Conservation (phyloP, 2,888 invertebrate species). For the Daptonema setosum region DNA sequence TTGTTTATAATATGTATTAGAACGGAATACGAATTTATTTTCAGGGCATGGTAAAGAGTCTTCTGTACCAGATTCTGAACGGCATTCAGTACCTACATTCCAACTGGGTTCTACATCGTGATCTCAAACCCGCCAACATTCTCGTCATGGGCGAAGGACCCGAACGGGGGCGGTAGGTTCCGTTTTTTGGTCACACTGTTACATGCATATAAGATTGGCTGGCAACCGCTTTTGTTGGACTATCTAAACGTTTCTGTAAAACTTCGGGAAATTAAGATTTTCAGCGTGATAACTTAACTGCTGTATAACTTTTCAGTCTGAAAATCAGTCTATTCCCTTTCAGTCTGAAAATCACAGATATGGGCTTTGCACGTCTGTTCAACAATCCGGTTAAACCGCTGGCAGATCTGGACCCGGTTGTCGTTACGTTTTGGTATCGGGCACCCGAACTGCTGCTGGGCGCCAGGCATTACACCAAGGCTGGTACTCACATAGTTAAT, state of each 20-base stretch:
- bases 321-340: no score
- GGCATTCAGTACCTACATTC: slow-evolving; percentile 96
- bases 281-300: background rate
- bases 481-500: no score
- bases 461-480: slow-evolving; percentile 27
- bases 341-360: slow-evolving; percentile 48
- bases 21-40: no score
- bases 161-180: slow-evolving; percentile 59
- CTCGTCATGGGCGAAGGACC: slow-evolving; percentile 96
- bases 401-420: slow-evolving; percentile 93
- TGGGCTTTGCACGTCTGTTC: slow-evolving; percentile 94
- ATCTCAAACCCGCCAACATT: slow-evolving; percentile 73
- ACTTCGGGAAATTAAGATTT: background rate
- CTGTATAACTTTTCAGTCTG: no score
- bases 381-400: slow-evolving; percentile 90
- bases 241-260: no score
- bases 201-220: no score
- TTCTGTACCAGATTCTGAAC: slow-evolving; percentile 88
- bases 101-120: slow-evolving; percentile 88
- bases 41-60: slow-evolving; percentile 69
- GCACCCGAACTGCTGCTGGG: slow-evolving; percentile 55
- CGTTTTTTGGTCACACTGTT: background rate
- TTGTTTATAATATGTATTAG: no score
- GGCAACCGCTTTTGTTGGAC: no score
- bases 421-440: slow-evolving; percentile 98